These are phyloP conservation scores for Darevskia nairensis DNA, from an alignment of 2,797 vertebrate genomes.

Conservation along the genomic window DNA sequence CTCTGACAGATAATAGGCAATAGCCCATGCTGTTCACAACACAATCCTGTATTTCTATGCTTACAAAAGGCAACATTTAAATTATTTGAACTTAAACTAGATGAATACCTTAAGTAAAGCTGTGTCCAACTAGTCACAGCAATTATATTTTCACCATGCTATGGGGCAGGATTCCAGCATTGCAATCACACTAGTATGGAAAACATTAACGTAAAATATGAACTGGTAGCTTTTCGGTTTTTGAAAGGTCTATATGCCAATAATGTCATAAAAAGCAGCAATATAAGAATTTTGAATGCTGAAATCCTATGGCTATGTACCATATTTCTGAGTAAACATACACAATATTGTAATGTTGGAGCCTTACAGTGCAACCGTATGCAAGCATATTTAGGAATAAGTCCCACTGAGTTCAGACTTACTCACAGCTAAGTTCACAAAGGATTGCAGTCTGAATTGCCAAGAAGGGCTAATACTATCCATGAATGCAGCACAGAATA, in stretches of 20 bases:
- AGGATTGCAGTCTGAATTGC: background rate
- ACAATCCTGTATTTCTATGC: background rate
- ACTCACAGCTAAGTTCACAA: background rate
- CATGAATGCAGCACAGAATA: background rate
- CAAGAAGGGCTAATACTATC: background rate
- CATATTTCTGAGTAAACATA: no score
- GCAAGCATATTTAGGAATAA: background rate
- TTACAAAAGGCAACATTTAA: background rate
- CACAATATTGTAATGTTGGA: background rate
- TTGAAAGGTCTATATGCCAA: background rate
- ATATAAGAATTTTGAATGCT: background rate
- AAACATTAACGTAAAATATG: background rate
- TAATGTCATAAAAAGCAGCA: background rate
- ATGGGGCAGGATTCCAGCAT: background rate
- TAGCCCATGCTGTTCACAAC: background rate
- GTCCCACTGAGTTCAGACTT: background rate
- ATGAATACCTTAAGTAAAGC: background rate
- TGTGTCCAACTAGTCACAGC: background rate
- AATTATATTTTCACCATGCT: background rate
- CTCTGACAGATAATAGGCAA: background rate
- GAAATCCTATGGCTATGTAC: background rate
- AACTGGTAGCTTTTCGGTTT: background rate
- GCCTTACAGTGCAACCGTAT: background rate
- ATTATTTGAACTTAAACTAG: background rate
- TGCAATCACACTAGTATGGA: background rate